Conservation (phyloP, 2,888 invertebrate genomes). For the Caenorhabditis parvicauda region DNA sequence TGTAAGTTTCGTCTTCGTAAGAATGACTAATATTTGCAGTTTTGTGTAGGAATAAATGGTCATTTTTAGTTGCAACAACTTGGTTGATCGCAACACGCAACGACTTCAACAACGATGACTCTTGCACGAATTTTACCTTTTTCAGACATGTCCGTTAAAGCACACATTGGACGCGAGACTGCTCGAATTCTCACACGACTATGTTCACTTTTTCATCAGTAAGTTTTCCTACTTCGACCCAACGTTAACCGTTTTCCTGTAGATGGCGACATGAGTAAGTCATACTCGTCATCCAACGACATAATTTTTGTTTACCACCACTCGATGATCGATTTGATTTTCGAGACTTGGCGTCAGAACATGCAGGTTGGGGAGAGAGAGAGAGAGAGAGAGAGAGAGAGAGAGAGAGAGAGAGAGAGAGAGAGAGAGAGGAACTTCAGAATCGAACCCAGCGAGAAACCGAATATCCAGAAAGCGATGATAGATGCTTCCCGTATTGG, state of each 20-base stretch:
- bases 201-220: conserved; percentile 59
- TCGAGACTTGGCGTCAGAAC: conserved; percentile 60
- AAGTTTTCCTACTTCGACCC: conserved; percentile 1
- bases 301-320: conserved; percentile 64
- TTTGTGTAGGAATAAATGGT: too few species aligned
- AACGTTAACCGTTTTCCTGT: background rate
- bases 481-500: conserved; percentile 43
- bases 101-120: too few species aligned
- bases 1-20: too few species aligned
- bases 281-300: conserved; percentile 62
- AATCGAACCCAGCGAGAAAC: conserved; percentile 39
- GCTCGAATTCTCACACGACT: conserved; percentile 59
- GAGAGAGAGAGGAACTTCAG: too few species aligned
- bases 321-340: conserved; percentile 62
- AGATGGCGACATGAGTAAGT: conserved; percentile 50
- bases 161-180: conserved; percentile 52
- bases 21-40: too few species aligned
- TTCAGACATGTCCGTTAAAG: conserved; percentile 40
- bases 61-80: too few species aligned
- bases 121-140: background rate
- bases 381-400: too few species aligned
- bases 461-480: conserved; percentile 44
- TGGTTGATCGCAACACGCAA: too few species aligned
- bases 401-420: too few species aligned
- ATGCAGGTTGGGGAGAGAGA: too few species aligned